Evolutionary conservation across 1,140 invertebrate genomes (phyloP).

Genomic region (Caenorhabditis tropicalis): DNA sequence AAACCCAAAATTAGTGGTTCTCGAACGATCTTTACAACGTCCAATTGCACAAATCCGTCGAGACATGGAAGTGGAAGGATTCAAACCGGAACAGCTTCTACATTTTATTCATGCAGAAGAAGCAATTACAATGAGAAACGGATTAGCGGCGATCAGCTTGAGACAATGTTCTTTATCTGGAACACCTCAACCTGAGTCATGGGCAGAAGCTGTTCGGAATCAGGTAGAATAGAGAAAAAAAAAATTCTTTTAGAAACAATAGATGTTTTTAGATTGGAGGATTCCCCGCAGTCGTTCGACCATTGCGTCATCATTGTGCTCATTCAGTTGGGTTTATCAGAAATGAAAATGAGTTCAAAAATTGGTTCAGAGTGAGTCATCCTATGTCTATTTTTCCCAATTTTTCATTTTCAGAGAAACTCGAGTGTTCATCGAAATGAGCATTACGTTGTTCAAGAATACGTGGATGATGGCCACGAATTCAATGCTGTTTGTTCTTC

Average conservation of each 20-base stretch:
- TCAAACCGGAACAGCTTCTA: conserved; percentile 38
- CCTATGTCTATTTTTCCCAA: neutral
- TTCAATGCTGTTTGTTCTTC: conserved; percentile 43
- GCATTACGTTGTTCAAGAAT: conserved; percentile 52
- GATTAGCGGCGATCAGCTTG: conserved; percentile 40
- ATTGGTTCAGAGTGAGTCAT: conserved; percentile 46
- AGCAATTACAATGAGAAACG: conserved; percentile 44
- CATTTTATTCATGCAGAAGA: conserved; percentile 26
- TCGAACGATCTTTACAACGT: conserved; percentile 34
- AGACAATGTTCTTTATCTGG: conserved; percentile 53
- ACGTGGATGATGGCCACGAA: conserved; percentile 47
- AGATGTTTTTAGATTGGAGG: conserved; percentile 40
- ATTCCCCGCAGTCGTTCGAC: conserved; percentile 50
- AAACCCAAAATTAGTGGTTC: conserved; percentile 37
- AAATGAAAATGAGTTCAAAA: conserved; percentile 48
- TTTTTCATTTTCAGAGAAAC: conserved; percentile 39
- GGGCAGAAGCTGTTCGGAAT: conserved; percentile 44
- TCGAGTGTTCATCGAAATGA: conserved; percentile 46
- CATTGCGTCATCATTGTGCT: conserved; percentile 38
- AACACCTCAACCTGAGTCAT: conserved; percentile 46
- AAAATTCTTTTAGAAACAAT: neutral
- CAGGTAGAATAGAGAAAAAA: neutral
- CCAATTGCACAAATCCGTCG: conserved; percentile 53
- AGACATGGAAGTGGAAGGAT: conserved; percentile 50
- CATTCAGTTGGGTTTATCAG: conserved; percentile 51